Evolutionary conservation across 1,140 invertebrate species (phyloP), one percentile per base, ranked within the genome.

Genomic region (Neodiprion fabricii): DNA sequence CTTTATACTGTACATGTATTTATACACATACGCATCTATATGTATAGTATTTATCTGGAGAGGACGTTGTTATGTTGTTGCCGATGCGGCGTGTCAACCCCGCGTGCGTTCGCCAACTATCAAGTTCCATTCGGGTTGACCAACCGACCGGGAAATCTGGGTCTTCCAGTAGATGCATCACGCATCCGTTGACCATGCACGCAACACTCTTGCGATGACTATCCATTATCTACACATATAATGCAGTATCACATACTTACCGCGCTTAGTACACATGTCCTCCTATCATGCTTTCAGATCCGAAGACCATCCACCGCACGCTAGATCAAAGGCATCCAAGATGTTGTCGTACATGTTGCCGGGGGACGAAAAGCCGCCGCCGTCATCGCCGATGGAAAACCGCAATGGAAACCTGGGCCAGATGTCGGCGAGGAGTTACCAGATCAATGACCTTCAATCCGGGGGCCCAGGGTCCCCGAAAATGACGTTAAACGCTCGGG

Each of bases 301-400:
- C 28, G 28, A 40, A 1, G 28, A 40, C 28, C 28, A 40, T 40
- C 28, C 28, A 40, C 28, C 28, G 28, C 1, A 1, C 28, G 5
- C 28, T 40, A 1, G 28, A 40, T 40, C 28, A 40, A 40, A 40
- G 5, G 28, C 28, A 40, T 40, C 5, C 28, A 87, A 77, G 80
- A 89, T 89, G 88, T 80, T 89, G 80, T 89, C 88, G 77, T 89
- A 89, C 79, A 87, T 89, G 85, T 72, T 89, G 70, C 87, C 87
- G 9, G 28, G 1, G 9, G 85, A 85, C 76, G 88, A 88, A 74
- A 89, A 89, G 77, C 86, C 87, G 73, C 86, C 85, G 71, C 82
- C 85, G n/a, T 40, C 28, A 40, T 40, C 28, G 28, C 28, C 28
- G 28, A 40, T 40, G 28, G 53, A 61, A 14, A 61, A 61, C n/a